These are phyloP conservation scores for Crypturellus undulatus DNA, from an alignment of 2,113 vertebrate species.

Conservation along the genomic window DNA sequence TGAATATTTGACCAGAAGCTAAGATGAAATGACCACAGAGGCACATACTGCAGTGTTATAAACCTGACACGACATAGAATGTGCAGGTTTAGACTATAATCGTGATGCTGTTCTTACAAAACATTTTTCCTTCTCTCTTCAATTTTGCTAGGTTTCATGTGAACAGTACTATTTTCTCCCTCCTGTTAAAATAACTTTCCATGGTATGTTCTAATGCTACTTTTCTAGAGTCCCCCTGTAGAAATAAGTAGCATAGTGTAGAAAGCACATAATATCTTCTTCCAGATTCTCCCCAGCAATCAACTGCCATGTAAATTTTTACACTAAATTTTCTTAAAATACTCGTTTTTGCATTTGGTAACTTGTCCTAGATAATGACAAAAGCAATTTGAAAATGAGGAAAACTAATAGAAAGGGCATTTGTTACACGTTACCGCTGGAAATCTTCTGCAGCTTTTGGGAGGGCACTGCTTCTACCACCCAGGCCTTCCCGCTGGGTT, in stretches of 20 bases:
- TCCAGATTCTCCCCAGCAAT: neutral
- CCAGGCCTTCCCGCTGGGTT: neutral
- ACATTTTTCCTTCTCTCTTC: neutral
- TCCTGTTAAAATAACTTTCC: neutral
- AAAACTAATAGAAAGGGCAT: neutral
- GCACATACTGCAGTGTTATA: neutral
- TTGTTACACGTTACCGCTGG: constrained; percentile 76
- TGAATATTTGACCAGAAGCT: fast-evolving
- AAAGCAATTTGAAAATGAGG: neutral
- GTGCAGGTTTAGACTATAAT: neutral
- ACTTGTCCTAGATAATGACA: neutral
- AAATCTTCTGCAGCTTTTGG: constrained; percentile 61
- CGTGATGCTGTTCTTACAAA: neutral
- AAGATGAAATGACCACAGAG: neutral
- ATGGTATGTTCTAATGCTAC: neutral
- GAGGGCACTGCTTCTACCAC: constrained; percentile 67
- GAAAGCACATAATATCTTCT: neutral
- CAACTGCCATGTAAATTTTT: neutral
- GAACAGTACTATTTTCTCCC: neutral
- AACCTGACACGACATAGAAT: fast-evolving
- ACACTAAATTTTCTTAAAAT: neutral
- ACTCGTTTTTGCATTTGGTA: neutral
- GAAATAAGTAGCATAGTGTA: neutral
- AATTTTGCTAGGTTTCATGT: neutral
- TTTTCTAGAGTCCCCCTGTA: neutral